Base-by-base conservation (phyloP, 2,888 invertebrate species). In the Erpobdella octoculata region DNA sequence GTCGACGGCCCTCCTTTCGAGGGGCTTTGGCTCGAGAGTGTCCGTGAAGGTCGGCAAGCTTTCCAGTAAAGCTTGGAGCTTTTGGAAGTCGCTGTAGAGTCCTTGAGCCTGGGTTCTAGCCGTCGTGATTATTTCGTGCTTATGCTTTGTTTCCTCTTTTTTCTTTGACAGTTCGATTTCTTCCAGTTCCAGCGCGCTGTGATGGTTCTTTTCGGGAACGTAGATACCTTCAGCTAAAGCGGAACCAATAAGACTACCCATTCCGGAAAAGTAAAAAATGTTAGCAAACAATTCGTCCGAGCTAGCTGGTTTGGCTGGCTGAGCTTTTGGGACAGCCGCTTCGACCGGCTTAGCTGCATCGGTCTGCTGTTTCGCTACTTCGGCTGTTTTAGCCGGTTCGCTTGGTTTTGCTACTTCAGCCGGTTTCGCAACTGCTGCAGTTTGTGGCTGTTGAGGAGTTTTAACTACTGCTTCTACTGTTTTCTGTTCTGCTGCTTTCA, bases 191-290 rank as follows among this genome's bases (percentile, higher is more conserved):
- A 76, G 67, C 18, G 73, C 73, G 25, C 65, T 72, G 12, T 70
- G 70, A 15, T 76, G 73, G 12, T 68, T 72, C 41, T 75, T 72
- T 31, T 72, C 71, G 2, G 74, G 70, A 21, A 77, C 77, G 53
- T 77, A 77, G 35, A 76, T 73, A 9, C 77, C 77, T 37, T 74
- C 71, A 74, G 62, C 62, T n/a, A 62, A 15, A 31, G 62, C 62
- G 5, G 62, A 62, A 1, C 62, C 62, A 12, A 62, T 62, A n/a
- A 62, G 62, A 9, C 31, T 62, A 33, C 62, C 35, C 62, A 77
- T 77, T 1, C 77, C 77, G 9, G 77, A 76, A 66, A 76, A 77
- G 70, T 77, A 77, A 66, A 77, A 77, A 18, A 77, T 59, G n/a
- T 73, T 74, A 53, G 73, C 69, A 69, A 73, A 76, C 38, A 77